These are phyloP conservation scores for Taeniopygia guttata DNA, from an alignment of 2,797 vertebrate species.

Conservation along the genomic window DNA sequence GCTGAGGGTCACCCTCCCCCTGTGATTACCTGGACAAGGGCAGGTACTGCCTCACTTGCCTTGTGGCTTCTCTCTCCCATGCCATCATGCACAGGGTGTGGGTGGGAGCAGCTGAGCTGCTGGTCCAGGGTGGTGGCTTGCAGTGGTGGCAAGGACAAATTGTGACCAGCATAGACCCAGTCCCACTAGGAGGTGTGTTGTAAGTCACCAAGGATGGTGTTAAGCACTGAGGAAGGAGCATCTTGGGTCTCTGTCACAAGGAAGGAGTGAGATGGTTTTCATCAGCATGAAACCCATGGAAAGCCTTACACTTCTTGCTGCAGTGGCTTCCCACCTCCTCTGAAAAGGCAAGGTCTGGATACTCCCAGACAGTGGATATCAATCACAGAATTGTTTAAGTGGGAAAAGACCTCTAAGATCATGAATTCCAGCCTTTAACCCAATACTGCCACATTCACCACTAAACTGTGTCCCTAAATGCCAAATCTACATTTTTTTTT, in stretches of 20 bases:
- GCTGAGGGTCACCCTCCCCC: conserved; percentile 69
- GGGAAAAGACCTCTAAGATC: neutral
- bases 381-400: neutral
- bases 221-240: neutral
- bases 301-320: neutral
- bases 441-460: neutral
- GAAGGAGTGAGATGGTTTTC: neutral
- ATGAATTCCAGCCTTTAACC: neutral
- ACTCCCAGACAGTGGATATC: neutral
- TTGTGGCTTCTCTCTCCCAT: rapidly evolving
- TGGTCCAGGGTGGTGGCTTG: neutral
- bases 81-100: rapidly evolving
- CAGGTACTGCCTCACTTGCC: conserved; percentile 48
- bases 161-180: neutral
- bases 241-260: neutral
- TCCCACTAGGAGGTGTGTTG: no score
- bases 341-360: neutral
- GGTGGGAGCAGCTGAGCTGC: neutral
- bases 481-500: neutral
- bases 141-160: neutral
- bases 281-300: neutral
- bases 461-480: neutral
- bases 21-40: conserved; percentile 72
- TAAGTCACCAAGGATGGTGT: neutral
- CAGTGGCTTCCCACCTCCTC: neutral